phyloP scores from a whole-genome alignment of 2,888 invertebrate genomes.

The Drosophila kanekoi region DNA sequence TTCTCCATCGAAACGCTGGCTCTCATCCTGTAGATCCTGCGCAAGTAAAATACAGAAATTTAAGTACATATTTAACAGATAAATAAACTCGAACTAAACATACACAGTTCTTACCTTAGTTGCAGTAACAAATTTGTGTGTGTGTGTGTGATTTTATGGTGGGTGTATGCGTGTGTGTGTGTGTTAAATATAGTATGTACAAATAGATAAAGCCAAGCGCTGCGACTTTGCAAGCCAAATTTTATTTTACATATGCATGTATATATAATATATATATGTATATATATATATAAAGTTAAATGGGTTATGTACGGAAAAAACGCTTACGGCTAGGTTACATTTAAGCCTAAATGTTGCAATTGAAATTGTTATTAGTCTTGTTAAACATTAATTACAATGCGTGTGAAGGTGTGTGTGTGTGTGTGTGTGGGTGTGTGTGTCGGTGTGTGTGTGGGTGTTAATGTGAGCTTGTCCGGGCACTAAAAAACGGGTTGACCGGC shows the following conservation, averaged over 20 bases:
- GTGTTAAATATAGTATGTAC: slow-evolving; percentile 13
- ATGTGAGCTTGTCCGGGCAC: slow-evolving; percentile 29
- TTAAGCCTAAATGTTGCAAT: slow-evolving; percentile 26
- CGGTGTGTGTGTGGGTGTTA: slow-evolving; percentile 16
- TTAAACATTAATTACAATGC: slow-evolving; percentile 66
- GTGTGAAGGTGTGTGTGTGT: slow-evolving; percentile 9
- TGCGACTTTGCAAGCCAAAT: slow-evolving; percentile 65
- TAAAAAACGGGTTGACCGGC: slow-evolving; percentile 37
- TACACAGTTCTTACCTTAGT: slow-evolving; percentile 50
- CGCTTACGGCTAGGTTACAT: slow-evolving; percentile 57
- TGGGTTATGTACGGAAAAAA: slow-evolving; percentile 54
- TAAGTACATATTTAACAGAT: neutral
- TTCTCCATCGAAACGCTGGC: slow-evolving; percentile 84
- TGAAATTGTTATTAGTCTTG: slow-evolving; percentile 67
- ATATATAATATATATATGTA: slow-evolving; percentile 51
- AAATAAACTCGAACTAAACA: neutral
- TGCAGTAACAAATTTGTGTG: slow-evolving; percentile 6
- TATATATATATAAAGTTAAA: slow-evolving; percentile 52
- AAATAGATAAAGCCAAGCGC: slow-evolving; percentile 48
- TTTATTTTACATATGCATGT: slow-evolving; percentile 61
- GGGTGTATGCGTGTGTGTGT: slow-evolving; percentile 10
- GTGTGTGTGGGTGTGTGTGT: slow-evolving; percentile 5
- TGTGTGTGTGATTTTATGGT: slow-evolving; percentile 6
- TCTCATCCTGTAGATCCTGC: slow-evolving; percentile 84
- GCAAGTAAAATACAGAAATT: slow-evolving; percentile 9